These are phyloP conservation scores for Brachyalestes nurse DNA, from an alignment of 2,797 vertebrate genomes.

Conservation along the genomic window DNA sequence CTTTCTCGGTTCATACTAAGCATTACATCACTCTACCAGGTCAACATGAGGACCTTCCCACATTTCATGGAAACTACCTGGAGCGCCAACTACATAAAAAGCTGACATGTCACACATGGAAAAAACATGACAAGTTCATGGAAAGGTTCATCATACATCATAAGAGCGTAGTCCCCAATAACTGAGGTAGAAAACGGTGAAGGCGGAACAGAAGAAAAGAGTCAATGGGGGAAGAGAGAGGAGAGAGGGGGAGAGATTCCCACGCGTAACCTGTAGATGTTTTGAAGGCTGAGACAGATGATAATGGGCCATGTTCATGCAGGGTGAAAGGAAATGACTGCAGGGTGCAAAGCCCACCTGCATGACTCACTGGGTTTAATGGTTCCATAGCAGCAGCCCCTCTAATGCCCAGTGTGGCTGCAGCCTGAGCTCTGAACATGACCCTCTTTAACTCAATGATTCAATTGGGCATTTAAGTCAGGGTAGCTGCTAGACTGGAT, in stretches of 20 bases:
- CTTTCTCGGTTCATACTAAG: background rate
- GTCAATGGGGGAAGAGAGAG: background rate
- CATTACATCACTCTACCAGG: background rate
- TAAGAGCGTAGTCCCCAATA: background rate
- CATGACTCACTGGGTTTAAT: slow-evolving; percentile 66
- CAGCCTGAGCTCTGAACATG: background rate
- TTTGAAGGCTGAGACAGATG: slow-evolving; percentile 64
- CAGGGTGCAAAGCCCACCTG: slow-evolving; percentile 44
- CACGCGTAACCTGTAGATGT: slow-evolving; percentile 54
- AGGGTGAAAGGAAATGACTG: slow-evolving; percentile 61
- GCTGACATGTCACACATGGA: background rate
- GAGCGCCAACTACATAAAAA: background rate
- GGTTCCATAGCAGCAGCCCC: slow-evolving; percentile 21
- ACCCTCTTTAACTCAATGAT: background rate
- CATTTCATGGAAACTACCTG: background rate
- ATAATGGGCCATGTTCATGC: slow-evolving; percentile 62
- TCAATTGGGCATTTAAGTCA: background rate
- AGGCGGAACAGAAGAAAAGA: background rate
- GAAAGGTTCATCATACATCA: background rate
- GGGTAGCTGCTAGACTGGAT: background rate
- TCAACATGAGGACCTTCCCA: background rate
- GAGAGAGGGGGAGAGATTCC: slow-evolving; percentile 7
- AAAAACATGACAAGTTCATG: slow-evolving; percentile 12
- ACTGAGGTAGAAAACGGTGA: background rate
- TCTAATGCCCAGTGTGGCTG: background rate